Conservation (phyloP, 2,797 vertebrate genomes). For the Nyctibius grandis region DNA sequence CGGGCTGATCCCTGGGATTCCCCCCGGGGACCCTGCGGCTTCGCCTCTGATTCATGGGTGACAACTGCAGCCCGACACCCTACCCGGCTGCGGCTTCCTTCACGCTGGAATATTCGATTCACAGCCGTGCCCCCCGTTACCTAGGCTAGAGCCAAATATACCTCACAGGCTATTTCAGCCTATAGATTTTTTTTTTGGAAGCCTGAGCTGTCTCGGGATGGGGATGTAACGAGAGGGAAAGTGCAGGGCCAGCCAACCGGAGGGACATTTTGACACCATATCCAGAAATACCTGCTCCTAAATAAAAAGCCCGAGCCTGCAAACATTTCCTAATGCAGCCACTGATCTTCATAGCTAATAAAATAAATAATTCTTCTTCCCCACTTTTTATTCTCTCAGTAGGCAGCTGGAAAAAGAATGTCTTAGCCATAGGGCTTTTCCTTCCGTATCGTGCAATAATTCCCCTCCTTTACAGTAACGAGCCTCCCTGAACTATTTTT, state of each 20-base stretch:
- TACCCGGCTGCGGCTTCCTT: neutral
- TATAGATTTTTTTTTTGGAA: neutral
- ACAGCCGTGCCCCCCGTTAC: neutral
- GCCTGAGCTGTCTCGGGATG: neutral
- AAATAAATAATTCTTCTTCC: neutral
- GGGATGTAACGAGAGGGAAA: neutral
- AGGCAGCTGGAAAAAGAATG: neutral
- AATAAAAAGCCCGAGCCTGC: neutral
- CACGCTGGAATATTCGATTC: neutral
- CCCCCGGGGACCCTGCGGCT: neutral
- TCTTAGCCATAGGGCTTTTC: neutral
- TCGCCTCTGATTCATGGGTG: constrained; percentile 18
- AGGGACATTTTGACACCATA: neutral
- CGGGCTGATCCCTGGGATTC: neutral
- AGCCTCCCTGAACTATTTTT: neutral
- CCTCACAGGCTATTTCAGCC: neutral
- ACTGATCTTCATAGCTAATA: neutral
- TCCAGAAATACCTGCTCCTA: neutral
- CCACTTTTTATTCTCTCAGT: neutral
- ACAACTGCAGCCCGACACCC: neutral
- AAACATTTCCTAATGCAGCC: neutral
- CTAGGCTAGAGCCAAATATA: neutral
- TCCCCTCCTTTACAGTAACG: neutral
- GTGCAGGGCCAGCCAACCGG: neutral
- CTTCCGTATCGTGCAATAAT: neutral